Percentiles rank a stretch among this genome's conserved stretches.
Evolutionary conservation across 37 sponge, comb jelly and placozoan genomes (phyloP).

Genomic region (Amphimedon queenslandica): DNA sequence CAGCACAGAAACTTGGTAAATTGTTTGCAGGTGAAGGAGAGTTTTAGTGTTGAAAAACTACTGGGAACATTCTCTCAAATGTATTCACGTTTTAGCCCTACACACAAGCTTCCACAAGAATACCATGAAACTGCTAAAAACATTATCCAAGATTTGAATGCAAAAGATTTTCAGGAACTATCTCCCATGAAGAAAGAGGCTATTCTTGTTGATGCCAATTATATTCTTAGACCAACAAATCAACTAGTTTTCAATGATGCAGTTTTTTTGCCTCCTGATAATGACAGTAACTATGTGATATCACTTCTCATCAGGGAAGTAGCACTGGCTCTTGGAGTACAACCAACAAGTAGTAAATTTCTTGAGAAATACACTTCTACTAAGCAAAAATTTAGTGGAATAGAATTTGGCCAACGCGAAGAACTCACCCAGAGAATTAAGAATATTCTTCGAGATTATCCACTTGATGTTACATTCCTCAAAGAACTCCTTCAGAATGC

Average conservation of each 20-base stretch:
- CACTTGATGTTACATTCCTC: slow-evolving; percentile 25
- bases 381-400: slow-evolving; percentile 12
- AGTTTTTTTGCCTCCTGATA: slow-evolving; percentile 16
- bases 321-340: slow-evolving; percentile 25
- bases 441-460: slow-evolving; percentile 58
- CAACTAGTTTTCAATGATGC: slow-evolving; percentile 48
- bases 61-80: slow-evolving; percentile 39
- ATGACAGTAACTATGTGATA: slow-evolving; percentile 15
- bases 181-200: background rate
- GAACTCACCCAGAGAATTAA: slow-evolving; percentile 63
- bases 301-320: slow-evolving; percentile 3
- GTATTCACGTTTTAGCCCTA: slow-evolving; percentile 24
- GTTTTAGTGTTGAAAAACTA: slow-evolving; percentile 24
- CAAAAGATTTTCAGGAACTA: background rate
- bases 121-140: slow-evolving; percentile 2
- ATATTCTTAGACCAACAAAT: slow-evolving; percentile 6
- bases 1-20: slow-evolving; percentile 1
- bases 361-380: slow-evolving; percentile 20
- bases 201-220: slow-evolving; percentile 20
- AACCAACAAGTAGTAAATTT: slow-evolving; percentile 29
- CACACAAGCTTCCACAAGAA: slow-evolving; percentile 18
- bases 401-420: slow-evolving; percentile 68
- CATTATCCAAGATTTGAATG: background rate
- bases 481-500: slow-evolving; percentile 73
- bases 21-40: slow-evolving; percentile 19